phyloP scores from a whole-genome alignment of 2,113 vertebrate genomes.

The Helogale parvula region DNA sequence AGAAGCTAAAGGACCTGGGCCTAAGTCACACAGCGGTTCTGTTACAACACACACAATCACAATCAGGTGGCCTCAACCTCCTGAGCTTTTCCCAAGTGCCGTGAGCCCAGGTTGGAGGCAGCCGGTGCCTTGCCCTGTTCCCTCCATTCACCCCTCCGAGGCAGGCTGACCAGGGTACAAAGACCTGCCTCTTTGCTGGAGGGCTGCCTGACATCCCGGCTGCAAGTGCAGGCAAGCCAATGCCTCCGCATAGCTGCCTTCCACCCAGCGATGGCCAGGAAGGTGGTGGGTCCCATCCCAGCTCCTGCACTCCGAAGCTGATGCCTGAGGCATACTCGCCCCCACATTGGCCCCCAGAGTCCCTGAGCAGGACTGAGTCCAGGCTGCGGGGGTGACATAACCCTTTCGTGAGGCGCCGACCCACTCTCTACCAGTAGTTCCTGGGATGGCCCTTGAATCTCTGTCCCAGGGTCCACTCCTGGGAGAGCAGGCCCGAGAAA shows the following conservation, averaged over 20 bases:
- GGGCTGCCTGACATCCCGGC: neutral
- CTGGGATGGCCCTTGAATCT: neutral
- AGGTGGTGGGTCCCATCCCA: neutral
- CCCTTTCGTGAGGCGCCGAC: neutral
- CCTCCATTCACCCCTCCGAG: neutral
- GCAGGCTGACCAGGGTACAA: neutral
- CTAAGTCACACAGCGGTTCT: neutral
- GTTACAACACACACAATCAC: neutral
- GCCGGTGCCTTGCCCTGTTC: neutral
- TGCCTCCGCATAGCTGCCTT: neutral
- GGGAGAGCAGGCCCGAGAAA: rapidly evolving
- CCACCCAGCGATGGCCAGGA: neutral
- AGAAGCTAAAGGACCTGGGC: neutral
- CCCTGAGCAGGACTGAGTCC: neutral
- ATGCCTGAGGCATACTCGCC: rapidly evolving
- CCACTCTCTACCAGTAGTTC: neutral
- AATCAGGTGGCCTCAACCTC: neutral
- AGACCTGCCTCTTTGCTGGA: neutral
- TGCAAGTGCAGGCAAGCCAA: no score
- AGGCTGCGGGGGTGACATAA: neutral
- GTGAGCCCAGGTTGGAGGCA: neutral
- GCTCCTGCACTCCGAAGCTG: no score
- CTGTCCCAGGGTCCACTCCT: neutral
- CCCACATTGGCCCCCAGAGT: neutral
- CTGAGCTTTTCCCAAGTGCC: neutral